Percentiles rank a stretch among this genome's conserved stretches.
phyloP scores from a whole-genome alignment of 2,113 vertebrate genomes.

The Platycercus adscitus region DNA sequence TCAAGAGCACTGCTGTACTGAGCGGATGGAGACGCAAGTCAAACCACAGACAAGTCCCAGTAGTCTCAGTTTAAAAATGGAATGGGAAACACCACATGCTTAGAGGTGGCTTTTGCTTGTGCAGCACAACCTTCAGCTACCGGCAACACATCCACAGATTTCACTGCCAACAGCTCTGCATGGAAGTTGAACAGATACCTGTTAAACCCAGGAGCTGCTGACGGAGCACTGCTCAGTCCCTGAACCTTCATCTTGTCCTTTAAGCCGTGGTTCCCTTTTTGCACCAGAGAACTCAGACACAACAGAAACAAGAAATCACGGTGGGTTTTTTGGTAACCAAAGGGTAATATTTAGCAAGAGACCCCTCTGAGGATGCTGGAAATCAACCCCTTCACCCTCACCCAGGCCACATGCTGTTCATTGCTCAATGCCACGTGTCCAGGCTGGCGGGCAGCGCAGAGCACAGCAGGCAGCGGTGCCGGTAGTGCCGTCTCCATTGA shows the following conservation, averaged over 20 bases:
- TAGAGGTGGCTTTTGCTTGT: background rate
- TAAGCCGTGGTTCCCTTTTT: background rate
- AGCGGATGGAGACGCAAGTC: background rate
- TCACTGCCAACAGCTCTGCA: background rate
- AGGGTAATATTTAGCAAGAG: background rate
- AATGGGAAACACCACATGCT: background rate
- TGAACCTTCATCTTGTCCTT: background rate
- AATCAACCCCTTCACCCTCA: background rate
- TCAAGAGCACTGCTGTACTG: background rate
- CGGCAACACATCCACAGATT: background rate
- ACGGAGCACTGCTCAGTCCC: background rate
- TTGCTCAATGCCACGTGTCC: rapidly evolving
- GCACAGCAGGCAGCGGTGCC: background rate
- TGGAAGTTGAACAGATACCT: background rate
- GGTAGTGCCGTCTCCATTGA: background rate
- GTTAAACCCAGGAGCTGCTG: background rate
- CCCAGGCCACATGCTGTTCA: background rate
- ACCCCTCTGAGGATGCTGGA: background rate
- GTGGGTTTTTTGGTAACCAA: background rate
- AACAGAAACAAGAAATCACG: background rate
- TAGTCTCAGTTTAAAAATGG: background rate
- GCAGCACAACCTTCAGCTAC: background rate
- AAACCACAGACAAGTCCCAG: background rate
- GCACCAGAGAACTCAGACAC: background rate
- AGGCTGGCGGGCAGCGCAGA: rapidly evolving